Percentiles rank a stretch among this genome's conserved stretches.
Conservation (phyloP, 2,797 vertebrate species). For the Anabas testudineus region DNA sequence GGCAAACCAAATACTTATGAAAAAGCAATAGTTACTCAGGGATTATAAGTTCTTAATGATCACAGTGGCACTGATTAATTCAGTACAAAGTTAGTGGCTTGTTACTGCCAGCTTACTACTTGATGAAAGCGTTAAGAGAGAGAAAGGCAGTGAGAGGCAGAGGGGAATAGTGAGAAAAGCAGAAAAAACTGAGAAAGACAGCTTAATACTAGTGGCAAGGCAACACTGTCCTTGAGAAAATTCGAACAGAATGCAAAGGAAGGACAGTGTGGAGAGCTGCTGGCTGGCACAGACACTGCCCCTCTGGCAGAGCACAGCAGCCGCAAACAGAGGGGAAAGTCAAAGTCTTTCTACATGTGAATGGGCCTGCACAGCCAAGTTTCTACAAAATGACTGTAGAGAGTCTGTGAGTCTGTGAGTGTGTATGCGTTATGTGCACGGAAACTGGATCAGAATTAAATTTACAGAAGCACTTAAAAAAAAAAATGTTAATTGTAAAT, state of each 20-base stretch:
- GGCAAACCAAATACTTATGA: constrained; percentile 66
- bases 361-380: constrained; percentile 24
- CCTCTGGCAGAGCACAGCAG: constrained; percentile 40
- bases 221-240: constrained; percentile 67
- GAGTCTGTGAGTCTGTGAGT: constrained; percentile 1
- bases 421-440: constrained; percentile 5
- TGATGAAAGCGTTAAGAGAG: constrained; percentile 29
- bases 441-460: neutral
- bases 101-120: constrained; percentile 49
- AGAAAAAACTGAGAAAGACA: constrained; percentile 28
- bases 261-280: constrained; percentile 46
- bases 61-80: constrained; percentile 65
- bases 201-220: constrained; percentile 45
- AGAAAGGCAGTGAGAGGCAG: neutral
- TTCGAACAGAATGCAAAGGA: constrained; percentile 67
- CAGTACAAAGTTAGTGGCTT: constrained; percentile 55
- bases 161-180: neutral
- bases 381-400: constrained; percentile 11
- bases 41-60: constrained; percentile 78
- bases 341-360: constrained; percentile 37
- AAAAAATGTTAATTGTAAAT: no score
- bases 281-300: constrained; percentile 25
- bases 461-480: neutral
- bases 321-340: constrained; percentile 33
- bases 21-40: constrained; percentile 72